Conservation (phyloP, 2,797 vertebrate species). For the Mus caroli region DNA sequence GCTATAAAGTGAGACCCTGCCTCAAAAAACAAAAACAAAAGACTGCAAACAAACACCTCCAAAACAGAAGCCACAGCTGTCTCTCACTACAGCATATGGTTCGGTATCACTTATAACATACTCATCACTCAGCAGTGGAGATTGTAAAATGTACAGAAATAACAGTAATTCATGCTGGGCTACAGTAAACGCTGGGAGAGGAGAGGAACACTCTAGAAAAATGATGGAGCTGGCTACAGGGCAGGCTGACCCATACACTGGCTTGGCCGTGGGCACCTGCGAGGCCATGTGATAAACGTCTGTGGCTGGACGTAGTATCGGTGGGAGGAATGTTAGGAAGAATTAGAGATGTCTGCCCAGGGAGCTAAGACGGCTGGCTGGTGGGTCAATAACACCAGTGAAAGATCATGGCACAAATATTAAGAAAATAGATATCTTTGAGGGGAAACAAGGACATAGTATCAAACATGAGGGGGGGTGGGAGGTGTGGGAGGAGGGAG, state of each 20-base stretch:
- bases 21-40: not conserved
- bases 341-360: not conserved
- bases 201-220: not conserved
- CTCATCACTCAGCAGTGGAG: not conserved
- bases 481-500: too few species aligned
- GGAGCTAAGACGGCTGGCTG: not conserved
- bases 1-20: not conserved
- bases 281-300: not conserved
- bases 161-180: not conserved
- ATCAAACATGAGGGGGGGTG: not conserved
- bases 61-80: not conserved
- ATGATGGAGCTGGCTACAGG: not conserved
- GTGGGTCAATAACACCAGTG: not conserved
- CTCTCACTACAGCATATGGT: not conserved
- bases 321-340: not conserved
- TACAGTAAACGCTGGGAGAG: not conserved
- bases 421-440: conserved; percentile 1
- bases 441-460: conserved; percentile 37
- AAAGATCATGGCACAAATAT: not conserved
- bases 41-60: not conserved
- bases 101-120: not conserved
- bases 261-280: not conserved
- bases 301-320: not conserved
- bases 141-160: not conserved
- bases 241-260: not conserved